phyloP scores from a whole-genome alignment of 2,797 vertebrate species.

The Gouania willdenowi region DNA sequence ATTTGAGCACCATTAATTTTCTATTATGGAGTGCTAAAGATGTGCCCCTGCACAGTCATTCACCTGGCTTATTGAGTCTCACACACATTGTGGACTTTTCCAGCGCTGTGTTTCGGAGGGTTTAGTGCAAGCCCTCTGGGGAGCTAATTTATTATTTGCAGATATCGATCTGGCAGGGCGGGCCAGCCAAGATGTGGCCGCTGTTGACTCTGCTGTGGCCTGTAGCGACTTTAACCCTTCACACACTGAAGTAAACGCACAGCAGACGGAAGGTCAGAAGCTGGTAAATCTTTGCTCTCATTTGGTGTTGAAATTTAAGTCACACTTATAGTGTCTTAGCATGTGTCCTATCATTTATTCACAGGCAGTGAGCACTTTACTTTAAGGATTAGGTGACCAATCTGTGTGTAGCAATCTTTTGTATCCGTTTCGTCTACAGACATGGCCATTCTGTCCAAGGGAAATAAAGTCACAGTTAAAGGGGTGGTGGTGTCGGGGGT shows the following conservation, averaged over 20 bases:
- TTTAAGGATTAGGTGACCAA: no score
- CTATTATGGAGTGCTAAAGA: conserved; percentile 93
- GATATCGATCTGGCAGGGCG: conserved; percentile 93
- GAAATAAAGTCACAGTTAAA: conserved; percentile 69
- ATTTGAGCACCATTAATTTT: conserved; percentile 97
- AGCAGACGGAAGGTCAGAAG: conserved; percentile 41
- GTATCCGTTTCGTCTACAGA: no score
- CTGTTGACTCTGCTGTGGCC: conserved; percentile 83
- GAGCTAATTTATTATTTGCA: conserved; percentile 99
- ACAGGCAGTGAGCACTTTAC: no score
- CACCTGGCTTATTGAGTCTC: conserved; percentile 92
- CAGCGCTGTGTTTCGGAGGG: conserved; percentile 79
- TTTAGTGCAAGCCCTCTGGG: conserved; percentile 88
- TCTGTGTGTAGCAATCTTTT: no score
- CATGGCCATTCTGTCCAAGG: conserved; percentile 52
- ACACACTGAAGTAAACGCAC: conserved; percentile 36
- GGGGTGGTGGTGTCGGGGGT: conserved; percentile 70
- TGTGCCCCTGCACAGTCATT: conserved; percentile 84
- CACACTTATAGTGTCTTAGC: no score
- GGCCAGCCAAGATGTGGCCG: conserved; percentile 80
- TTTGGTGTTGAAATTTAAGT: conserved; percentile 16
- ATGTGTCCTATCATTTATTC: no score
- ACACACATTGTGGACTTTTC: conserved; percentile 85
- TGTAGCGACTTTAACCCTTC: conserved; percentile 83
- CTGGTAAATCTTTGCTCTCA: conserved; percentile 7